phyloP scores from a whole-genome alignment of 2,888 invertebrate species.

The Metopia argyrocephala region DNA sequence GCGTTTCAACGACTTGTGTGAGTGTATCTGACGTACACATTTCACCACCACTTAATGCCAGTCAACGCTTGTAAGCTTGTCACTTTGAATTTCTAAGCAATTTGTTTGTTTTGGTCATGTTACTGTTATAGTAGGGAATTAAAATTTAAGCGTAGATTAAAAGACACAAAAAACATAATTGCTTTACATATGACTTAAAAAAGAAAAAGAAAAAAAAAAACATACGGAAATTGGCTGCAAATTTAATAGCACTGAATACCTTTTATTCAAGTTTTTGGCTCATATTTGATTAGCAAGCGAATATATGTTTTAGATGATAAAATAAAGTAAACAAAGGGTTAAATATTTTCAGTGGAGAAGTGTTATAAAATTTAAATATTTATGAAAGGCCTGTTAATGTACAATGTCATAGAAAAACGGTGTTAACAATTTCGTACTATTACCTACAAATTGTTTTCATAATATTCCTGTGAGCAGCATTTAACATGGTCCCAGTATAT shows the following conservation, averaged over 20 bases:
- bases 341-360: no score
- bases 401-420: no score
- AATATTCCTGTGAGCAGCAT: no score
- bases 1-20: slow-evolving; percentile 15
- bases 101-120: slow-evolving; percentile 63
- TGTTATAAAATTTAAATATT: no score
- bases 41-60: slow-evolving; percentile 62
- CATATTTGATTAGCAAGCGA: no score
- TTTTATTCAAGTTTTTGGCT: no score
- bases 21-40: slow-evolving; percentile 57
- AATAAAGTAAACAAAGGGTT: no score
- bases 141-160: slow-evolving; percentile 53
- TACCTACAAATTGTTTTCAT: no score
- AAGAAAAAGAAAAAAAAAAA: neutral
- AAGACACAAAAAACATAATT: slow-evolving; percentile 50
- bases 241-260: neutral
- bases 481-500: no score
- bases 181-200: slow-evolving; percentile 43
- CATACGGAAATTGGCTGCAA: neutral
- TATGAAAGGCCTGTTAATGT: no score
- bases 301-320: no score
- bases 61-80: slow-evolving; percentile 64
- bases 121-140: slow-evolving; percentile 38
- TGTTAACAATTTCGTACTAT: no score
- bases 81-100: slow-evolving; percentile 64